phyloP scores from a whole-genome alignment of 2,797 vertebrate genomes.

The Gobio occitaniae region DNA sequence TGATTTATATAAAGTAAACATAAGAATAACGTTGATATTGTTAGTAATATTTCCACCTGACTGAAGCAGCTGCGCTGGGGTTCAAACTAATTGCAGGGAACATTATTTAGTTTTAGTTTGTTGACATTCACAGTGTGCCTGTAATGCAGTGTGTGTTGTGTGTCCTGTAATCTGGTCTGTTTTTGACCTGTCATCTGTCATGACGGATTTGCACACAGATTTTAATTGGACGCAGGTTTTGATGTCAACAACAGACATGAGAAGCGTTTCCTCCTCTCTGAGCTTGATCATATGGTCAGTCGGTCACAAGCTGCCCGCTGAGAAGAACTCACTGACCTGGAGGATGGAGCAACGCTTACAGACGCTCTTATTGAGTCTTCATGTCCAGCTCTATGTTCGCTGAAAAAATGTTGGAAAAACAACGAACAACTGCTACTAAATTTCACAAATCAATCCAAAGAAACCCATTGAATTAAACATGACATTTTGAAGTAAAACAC shows the following conservation, averaged over 20 bases:
- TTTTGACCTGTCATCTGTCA: not conserved
- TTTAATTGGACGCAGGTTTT: conserved; percentile 1
- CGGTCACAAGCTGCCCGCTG: not conserved
- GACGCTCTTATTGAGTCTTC: not conserved
- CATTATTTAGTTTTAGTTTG: not conserved
- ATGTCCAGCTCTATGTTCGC: not conserved
- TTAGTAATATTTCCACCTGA: too few species aligned
- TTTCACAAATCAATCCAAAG: too few species aligned
- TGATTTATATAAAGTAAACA: too few species aligned
- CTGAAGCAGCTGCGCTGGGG: not conserved
- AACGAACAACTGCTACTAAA: too few species aligned
- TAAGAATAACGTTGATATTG: too few species aligned
- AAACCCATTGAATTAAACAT: too few species aligned
- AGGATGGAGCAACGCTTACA: not conserved
- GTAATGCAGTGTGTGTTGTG: not conserved
- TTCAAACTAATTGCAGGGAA: not conserved
- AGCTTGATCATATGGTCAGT: not conserved
- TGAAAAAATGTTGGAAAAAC: too few species aligned
- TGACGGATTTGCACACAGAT: not conserved
- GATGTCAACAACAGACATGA: not conserved
- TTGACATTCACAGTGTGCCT: not conserved
- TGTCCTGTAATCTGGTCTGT: not conserved
- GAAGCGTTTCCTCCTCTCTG: too few species aligned
- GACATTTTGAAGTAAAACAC: too few species aligned
- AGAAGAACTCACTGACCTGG: conserved; percentile 7